Evolutionary conservation across 2,888 invertebrate species (phyloP), one percentile per base, ranked within the genome.

Genomic region (Phyllotreta cruciferae): DNA sequence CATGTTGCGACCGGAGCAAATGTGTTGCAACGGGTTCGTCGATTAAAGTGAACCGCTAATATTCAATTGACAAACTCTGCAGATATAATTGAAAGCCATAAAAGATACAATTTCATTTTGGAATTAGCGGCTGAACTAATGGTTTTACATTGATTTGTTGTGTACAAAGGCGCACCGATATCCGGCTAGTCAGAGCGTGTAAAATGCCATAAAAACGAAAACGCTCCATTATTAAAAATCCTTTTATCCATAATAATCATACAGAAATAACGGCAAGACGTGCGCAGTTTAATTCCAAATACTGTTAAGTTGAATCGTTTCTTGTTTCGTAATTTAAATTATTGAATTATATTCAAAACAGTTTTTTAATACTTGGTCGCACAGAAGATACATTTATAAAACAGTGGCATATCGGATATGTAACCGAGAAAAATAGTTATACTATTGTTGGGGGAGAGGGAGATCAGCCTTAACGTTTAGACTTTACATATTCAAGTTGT

Each of bases 191-290:
- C 50, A 57, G 57, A 57, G 41, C 57, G 57, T 49, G 57, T 57
- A 57, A 57, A 49, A 49, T 49, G 49, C 47, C 56, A 44, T 57
- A 57, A 57, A 57, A 57, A 50, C 34, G 57, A 57, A 50, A 50
- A 50, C 49, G 57, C 57, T 49, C 41, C 13, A 57, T 13, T 57
- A 57, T 57, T 57, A 35, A 35, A 39, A 50, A 57, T 49, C 24
- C 24, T 57, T 57, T 57, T 57, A 57, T 57, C 50, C 57, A 57
- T 50, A 49, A 50, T 37, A 24, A 41, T 47, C 47, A 6, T 35
- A 47, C 11, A 10, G 36, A 50, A 36, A 50, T 50, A 50, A 50
- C 50, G 50, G 50, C 24, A 24, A 24, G 24, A 24, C 24, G 24
- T 4, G 24, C 24, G 24, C 24, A 24, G 24, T 24, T 24, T 24